phyloP scores from a whole-genome alignment of 2,888 invertebrate genomes.

The Zaprionus bogoriensis region DNA sequence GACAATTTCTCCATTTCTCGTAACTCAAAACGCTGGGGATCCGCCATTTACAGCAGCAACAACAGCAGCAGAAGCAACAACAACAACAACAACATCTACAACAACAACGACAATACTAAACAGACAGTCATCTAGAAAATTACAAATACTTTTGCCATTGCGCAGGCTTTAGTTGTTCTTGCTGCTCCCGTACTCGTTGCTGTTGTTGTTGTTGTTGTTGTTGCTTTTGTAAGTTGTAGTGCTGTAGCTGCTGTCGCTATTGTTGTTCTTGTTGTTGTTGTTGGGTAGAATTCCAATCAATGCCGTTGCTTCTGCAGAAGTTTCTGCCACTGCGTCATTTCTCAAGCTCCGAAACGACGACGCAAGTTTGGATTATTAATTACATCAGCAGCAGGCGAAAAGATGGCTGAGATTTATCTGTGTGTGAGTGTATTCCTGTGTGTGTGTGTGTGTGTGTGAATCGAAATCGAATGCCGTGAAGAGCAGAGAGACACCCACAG shows the following conservation, averaged over 20 bases:
- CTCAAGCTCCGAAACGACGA: conserved; percentile 78
- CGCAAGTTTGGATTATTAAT: conserved; percentile 77
- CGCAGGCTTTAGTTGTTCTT: conserved; percentile 37
- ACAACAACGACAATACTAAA: conserved; percentile 30
- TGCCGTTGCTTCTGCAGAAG: conserved; percentile 31
- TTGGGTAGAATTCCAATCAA: conserved; percentile 67
- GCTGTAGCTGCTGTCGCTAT: conserved; percentile 7
- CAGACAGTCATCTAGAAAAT: conserved; percentile 69
- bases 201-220: conserved; percentile 10
- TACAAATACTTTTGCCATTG: conserved; percentile 74
- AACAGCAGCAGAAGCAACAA: too few relatives aligned
- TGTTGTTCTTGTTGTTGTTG: conserved; percentile 13
- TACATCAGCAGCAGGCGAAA: conserved; percentile 61
- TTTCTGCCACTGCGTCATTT: conserved; percentile 56
- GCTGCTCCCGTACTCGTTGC: conserved; percentile 13
- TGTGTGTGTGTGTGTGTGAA: conserved; percentile 45
- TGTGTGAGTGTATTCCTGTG: conserved; percentile 8
- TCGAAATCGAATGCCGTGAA: conserved; percentile 70
- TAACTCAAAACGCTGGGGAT: conserved; percentile 69
- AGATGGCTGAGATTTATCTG: conserved; percentile 67
- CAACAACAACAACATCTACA: conserved; percentile 5
- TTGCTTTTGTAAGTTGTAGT: conserved; percentile 11
- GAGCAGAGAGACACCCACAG: conserved; percentile 7
- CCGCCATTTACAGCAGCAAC: conserved; percentile 31
- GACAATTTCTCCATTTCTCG: conserved; percentile 65